Evolutionary conservation across 2,888 invertebrate species (phyloP).

Genomic region (Dermolepida albohirtum): DNA sequence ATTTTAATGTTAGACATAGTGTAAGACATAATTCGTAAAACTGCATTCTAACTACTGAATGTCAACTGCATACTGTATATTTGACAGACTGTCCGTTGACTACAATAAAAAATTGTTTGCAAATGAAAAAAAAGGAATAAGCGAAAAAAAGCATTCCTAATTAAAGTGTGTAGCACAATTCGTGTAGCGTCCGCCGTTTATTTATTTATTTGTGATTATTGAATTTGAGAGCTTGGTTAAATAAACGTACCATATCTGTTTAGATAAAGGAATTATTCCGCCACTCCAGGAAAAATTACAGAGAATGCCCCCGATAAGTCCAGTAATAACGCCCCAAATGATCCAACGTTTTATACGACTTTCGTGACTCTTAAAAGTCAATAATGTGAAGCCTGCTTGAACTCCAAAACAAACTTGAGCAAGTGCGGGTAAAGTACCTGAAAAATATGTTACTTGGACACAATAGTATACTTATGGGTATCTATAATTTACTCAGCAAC

Average conservation of each 20-base stretch:
- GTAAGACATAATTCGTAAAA: no score
- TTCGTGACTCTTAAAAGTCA: slow-evolving; percentile 69
- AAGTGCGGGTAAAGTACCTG: slow-evolving; percentile 80
- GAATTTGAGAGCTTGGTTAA: no score
- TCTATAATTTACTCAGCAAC: slow-evolving; percentile 74
- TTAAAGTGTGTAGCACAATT: no score
- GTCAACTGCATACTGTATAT: no score
- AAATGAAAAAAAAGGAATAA: no score
- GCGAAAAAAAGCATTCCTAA: no score
- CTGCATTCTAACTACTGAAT: no score
- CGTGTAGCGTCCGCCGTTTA: no score
- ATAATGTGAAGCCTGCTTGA: slow-evolving; percentile 83
- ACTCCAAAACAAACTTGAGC: slow-evolving; percentile 85
- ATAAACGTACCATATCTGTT: slow-evolving; percentile 97
- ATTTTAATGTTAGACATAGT: no score
- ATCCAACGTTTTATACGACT: slow-evolving; percentile 81
- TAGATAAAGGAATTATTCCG: slow-evolving; percentile 89
- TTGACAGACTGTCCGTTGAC: no score
- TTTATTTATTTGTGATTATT: no score
- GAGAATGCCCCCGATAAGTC: slow-evolving; percentile 76
- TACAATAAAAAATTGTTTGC: no score
- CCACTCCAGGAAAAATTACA: slow-evolving; percentile 81
- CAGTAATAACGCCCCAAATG: slow-evolving; percentile 76
- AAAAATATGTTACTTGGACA: not conserved
- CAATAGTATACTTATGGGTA: not conserved